These are phyloP conservation scores for Blastobasis lacticolella DNA, from an alignment of 2,888 invertebrate species.

Conservation along the genomic window DNA sequence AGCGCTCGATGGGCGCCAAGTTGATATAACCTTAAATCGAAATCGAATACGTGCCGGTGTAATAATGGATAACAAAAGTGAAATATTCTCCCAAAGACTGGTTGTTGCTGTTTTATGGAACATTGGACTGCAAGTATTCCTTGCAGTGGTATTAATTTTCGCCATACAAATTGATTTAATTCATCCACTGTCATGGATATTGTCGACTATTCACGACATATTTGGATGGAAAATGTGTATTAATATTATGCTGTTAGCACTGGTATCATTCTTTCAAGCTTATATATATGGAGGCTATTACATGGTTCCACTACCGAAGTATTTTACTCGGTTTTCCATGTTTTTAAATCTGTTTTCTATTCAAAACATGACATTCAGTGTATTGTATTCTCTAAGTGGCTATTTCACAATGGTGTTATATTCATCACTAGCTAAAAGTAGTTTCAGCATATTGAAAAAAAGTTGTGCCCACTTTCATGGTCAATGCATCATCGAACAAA, in stretches of 20 bases:
- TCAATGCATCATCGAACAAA: slow-evolving; percentile 78
- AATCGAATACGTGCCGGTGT: slow-evolving; percentile 20
- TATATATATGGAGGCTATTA: slow-evolving; percentile 81
- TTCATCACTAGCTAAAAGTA: slow-evolving; percentile 76
- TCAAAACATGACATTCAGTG: slow-evolving; percentile 71
- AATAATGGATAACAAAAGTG: slow-evolving; percentile 54
- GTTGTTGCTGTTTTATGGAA: slow-evolving; percentile 75
- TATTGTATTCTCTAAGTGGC: slow-evolving; percentile 77
- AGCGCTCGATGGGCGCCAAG: too few relatives aligned
- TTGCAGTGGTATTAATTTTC: slow-evolving; percentile 65
- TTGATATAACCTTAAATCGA: slow-evolving; percentile 14
- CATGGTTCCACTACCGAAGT: slow-evolving; percentile 74
- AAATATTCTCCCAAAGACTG: slow-evolving; percentile 76
- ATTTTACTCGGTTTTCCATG: slow-evolving; percentile 79
- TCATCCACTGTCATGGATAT: slow-evolving; percentile 79
- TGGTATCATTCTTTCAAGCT: slow-evolving; percentile 81
- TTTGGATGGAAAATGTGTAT: slow-evolving; percentile 78
- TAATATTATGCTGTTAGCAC: slow-evolving; percentile 76
- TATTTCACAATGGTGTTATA: slow-evolving; percentile 80
- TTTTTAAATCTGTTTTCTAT: slow-evolving; percentile 76
- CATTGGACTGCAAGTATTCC: slow-evolving; percentile 69
- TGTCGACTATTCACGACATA: slow-evolving; percentile 72
- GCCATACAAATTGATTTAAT: slow-evolving; percentile 77
- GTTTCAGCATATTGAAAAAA: slow-evolving; percentile 69
- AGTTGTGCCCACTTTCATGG: slow-evolving; percentile 59